Base-by-base conservation (phyloP, 2,888 invertebrate genomes). In the Blera fallax region DNA sequence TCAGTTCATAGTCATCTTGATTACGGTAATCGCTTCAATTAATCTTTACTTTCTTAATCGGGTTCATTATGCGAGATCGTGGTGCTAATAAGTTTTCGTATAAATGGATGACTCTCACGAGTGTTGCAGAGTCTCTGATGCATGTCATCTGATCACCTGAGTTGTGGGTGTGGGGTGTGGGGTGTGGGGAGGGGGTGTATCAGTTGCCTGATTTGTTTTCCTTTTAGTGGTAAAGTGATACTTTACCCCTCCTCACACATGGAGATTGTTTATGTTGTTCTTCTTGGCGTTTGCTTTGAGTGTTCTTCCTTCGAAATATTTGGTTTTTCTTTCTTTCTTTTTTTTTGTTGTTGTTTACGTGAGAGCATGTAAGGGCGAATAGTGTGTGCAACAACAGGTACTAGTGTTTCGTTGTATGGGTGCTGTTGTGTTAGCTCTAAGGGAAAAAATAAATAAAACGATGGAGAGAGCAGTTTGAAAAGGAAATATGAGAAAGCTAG, bases 221-320 rank as follows among this genome's bases (percentile, higher is more conserved):
- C 50, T 77, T 69, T 60, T 69, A 60, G 67, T 69, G 67, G 77
- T 77, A 77, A 69, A 60, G 67, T 77, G 77, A 77, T 77, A 69
- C 77, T 60, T 60, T 72, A 48, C 21, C 67, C 50, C 45, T 34
- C 21, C 37, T 48, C 37, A 60, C 60, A 69, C 29, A 45, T 56
- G 58, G 58, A 69, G 48, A 50, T 76, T 76, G 76, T 76, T 76
- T 77, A 67, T 69, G 67, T 69, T 77, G 67, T 69, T 77, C 58
- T 77, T 69, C 67, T 60, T 60, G 48, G 65, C 14, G 67, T 69
- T 77, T 77, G 77, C 77, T 77, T 67, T 77, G 24, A 67, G 67
- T 65, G 77, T 60, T 76, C 67, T 60, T 77, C 45, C 40, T 14
- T 45, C 21, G 48, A 45, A 27, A 21, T 43, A 27, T 48, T 45